Conservation (phyloP, 2,888 invertebrate genomes). For the Eupithecia subfuscata region DNA sequence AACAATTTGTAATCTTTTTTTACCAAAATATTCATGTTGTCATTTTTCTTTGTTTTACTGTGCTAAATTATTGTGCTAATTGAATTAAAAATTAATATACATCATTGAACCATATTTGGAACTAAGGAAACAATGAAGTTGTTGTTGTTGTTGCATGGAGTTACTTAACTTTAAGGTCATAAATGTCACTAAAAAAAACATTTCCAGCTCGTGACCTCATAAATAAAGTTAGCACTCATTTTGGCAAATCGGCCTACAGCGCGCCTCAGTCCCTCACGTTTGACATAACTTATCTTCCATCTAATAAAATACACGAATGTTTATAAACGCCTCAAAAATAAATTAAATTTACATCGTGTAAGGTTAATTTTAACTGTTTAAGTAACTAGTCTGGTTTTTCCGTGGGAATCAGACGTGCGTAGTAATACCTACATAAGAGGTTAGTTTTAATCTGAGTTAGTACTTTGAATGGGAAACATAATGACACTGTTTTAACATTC, state of each 20-base stretch:
- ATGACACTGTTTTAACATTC: not conserved
- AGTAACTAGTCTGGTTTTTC: conserved; percentile 22
- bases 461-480: conserved; percentile 30
- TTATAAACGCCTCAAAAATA: conserved; percentile 15
- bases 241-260: conserved; percentile 47
- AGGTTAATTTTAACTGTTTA: conserved; percentile 33
- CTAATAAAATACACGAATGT: conserved; percentile 45
- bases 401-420: conserved; percentile 40
- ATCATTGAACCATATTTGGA: too few species aligned
- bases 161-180: not conserved
- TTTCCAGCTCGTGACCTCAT: conserved; percentile 42
- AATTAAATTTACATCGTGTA: conserved; percentile 26
- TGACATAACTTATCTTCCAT: conserved; percentile 64
- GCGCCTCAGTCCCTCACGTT: conserved; percentile 53
- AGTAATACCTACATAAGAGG: conserved; percentile 7
- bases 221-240: conserved; percentile 43
- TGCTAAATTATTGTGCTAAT: too few species aligned
- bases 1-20: not conserved
- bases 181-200: conserved; percentile 34
- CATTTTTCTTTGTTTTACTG: not conserved
- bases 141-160: too few species aligned
- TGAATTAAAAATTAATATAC: too few species aligned
- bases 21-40: not conserved
- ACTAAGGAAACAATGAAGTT: not conserved
- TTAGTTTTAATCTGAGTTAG: not conserved